Conservation (phyloP, 1,140 invertebrate species). For the Palaemon carinicauda region DNA sequence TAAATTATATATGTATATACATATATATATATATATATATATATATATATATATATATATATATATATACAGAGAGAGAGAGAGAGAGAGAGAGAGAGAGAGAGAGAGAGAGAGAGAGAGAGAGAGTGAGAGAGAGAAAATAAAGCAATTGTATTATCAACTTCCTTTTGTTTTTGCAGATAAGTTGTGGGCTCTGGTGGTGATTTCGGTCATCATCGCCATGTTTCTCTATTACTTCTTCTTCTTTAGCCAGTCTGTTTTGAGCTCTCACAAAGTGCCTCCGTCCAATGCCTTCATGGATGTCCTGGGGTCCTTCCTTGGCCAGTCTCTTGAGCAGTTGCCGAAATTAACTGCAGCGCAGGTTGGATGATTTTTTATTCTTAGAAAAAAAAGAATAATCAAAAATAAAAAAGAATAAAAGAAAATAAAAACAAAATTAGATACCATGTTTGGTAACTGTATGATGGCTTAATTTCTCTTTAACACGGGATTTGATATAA, state of each 20-base stretch:
- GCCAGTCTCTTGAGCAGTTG: slow-evolving; percentile 15
- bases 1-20: background rate
- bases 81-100: no score
- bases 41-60: background rate
- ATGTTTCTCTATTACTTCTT: slow-evolving; percentile 20
- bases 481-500: no score
- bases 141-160: no score
- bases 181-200: background rate
- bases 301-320: slow-evolving; percentile 28
- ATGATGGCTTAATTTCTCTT: no score
- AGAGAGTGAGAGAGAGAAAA: no score
- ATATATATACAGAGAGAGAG: background rate
- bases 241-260: background rate
- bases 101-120: no score
- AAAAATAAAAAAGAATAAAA: no score
- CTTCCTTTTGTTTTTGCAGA: background rate
- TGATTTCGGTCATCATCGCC: background rate
- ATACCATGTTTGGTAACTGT: no score
- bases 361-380: background rate
- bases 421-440: no score
- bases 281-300: slow-evolving; percentile 25
- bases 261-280: background rate
- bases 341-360: slow-evolving; percentile 13
- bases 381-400: no score
- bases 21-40: background rate